Evolutionary conservation across 2,797 vertebrate species (phyloP).

Genomic region (Poeciliopsis turneri): DNA sequence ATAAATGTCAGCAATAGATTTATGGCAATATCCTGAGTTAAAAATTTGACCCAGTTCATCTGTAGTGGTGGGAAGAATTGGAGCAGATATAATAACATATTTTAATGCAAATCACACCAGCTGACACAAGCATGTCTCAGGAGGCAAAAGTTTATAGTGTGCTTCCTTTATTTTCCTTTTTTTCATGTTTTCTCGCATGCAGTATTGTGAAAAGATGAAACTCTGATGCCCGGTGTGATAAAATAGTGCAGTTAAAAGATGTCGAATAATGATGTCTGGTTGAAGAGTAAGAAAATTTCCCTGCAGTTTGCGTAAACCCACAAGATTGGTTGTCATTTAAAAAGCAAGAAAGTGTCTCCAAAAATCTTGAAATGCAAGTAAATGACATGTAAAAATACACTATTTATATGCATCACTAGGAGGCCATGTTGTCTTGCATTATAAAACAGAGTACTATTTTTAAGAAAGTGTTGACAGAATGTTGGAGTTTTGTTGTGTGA

Average conservation of each 20-base stretch:
- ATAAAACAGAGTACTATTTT: background rate
- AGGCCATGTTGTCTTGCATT: background rate
- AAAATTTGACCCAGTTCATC: background rate
- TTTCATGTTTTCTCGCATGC: background rate
- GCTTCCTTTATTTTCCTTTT: background rate
- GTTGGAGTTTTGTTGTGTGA: constrained; percentile 19
- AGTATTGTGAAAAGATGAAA: constrained; percentile 3
- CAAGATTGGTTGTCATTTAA: background rate
- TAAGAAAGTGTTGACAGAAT: background rate
- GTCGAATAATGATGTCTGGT: constrained; percentile 2
- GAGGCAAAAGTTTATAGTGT: background rate
- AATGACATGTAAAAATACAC: background rate
- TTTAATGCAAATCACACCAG: constrained; percentile 6
- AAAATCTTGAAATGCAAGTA: background rate
- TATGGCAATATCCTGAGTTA: background rate
- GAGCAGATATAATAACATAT: background rate
- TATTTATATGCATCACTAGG: background rate
- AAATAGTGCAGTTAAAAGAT: background rate
- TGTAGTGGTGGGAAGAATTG: background rate
- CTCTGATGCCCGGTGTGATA: background rate
- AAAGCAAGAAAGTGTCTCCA: background rate
- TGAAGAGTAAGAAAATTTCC: background rate
- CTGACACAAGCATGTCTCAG: background rate
- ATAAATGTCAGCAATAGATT: background rate
- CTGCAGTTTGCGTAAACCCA: background rate